Percentiles rank a stretch among this genome's conserved stretches.
These are phyloP conservation scores for Venustoraphidia nigricollis DNA, from an alignment of 2,888 invertebrate genomes.

Conservation along the genomic window DNA sequence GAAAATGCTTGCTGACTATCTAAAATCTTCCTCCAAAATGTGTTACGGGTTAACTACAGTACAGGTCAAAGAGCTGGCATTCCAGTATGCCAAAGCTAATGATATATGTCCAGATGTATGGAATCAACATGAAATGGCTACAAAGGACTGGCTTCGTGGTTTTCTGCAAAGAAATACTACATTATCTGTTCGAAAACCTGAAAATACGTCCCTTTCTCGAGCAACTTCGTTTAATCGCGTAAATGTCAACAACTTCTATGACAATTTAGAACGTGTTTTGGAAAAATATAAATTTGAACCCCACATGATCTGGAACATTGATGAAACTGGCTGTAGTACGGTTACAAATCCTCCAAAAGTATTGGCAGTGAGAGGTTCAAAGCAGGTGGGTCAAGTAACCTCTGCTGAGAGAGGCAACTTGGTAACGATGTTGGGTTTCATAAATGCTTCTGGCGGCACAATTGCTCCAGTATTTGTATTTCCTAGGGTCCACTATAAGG, in stretches of 20 bases:
- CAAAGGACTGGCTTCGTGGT: too few relatives aligned
- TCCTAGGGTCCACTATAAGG: conserved; percentile 2
- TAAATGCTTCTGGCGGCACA: neutral
- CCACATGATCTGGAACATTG: neutral
- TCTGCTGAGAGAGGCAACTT: conserved; percentile 7
- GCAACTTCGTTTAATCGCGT: conserved; percentile 10
- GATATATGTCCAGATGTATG: neutral
- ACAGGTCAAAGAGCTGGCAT: neutral
- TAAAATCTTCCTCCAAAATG: neutral
- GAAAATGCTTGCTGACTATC: neutral
- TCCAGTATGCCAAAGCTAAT: neutral
- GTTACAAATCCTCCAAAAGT: conserved; percentile 12
- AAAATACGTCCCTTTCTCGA: conserved; percentile 10
- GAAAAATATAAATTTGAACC: conserved; percentile 5
- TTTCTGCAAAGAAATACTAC: neutral
- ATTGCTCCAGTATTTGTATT: neutral
- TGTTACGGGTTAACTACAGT: neutral
- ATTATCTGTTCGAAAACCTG: conserved; percentile 3
- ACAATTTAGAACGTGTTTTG: conserved; percentile 9
- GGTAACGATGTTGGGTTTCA: conserved; percentile 3
- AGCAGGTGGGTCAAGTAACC: conserved; percentile 12
- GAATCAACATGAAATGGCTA: neutral
- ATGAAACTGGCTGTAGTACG: conserved; percentile 7
- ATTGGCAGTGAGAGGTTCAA: conserved; percentile 9
- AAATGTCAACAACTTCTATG: conserved; percentile 10